Base-by-base conservation (phyloP, 1,140 invertebrate genomes). In the Acromyrmex charruanus region DNA sequence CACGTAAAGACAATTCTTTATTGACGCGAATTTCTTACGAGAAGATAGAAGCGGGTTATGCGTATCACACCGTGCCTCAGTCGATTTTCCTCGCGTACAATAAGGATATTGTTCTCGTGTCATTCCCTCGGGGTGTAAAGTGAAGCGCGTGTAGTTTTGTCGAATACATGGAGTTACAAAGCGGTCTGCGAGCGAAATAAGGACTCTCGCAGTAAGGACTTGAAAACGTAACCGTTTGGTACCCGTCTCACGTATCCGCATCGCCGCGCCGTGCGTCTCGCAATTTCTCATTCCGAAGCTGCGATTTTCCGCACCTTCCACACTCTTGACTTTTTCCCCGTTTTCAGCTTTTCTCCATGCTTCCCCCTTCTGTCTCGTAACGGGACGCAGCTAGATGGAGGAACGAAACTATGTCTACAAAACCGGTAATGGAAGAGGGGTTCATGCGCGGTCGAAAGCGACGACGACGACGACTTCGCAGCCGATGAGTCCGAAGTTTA, bases 401-500 rank as follows among this genome's bases (percentile, higher is more conserved):
- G 51, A 81, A 71, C 61, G 80, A 87, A 85, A 77, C 61, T 71
- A 68, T 59, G 88, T 87, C 49, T 28, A 31, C 66, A 58, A 44
- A 72, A 10, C 21, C 14, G 59, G 72, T 59, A 87, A 89, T 80
- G 86, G 80, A 85, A 61, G 39, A 39, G 74, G 53, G 44, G 84
- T 55, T 77, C 63, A 39, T n/a, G 58, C 79, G 79, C 71, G 53
- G 18, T 69, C 55, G 68, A 55, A 53, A 53, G 51, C 85, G 68
- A 77, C 65, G 68, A 71, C 65, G 72, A 51, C 65, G 65, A 51
- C 85, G 85, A 58, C 58, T 82, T 59, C 31, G 44, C 21, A 87
- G 68, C 65, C 71, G 89, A 77, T 69, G 85, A 69, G 77, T 79
- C 51, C 58, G 66, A 85, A 88, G 75, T 90, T 90, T 90, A 90